A percentile compares a stretch with the other conserved stretches of the same genome.
Evolutionary conservation across 2,113 vertebrate genomes (phyloP).

Genomic region (Sturnus vulgaris): DNA sequence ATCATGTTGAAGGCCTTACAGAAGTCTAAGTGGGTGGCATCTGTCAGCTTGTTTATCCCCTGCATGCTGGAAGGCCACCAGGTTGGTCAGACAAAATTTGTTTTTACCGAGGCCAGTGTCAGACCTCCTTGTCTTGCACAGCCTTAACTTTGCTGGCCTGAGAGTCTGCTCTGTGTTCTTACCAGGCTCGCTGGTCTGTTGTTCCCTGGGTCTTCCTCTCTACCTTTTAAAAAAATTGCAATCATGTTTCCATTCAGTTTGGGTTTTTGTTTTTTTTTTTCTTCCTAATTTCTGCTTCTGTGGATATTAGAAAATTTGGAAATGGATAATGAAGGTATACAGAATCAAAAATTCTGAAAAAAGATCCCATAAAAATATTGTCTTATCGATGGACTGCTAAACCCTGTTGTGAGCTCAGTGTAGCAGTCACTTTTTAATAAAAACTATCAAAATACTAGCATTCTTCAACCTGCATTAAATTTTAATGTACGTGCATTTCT

Average conservation of each 20-base stretch:
- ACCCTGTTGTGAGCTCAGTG: neutral
- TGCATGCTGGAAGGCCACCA: neutral
- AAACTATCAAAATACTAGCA: neutral
- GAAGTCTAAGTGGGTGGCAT: neutral
- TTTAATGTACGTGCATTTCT: neutral
- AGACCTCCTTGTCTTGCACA: neutral
- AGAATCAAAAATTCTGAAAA: neutral
- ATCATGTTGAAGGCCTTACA: neutral
- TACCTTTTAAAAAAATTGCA: neutral
- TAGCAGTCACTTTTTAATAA: neutral
- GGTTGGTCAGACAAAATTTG: neutral
- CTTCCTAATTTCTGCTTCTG: neutral
- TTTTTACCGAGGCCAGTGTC: neutral
- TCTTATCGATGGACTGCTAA: neutral
- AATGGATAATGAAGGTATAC: neutral
- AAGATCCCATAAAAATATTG: accelerated
- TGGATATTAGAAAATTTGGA: neutral
- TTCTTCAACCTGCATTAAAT: neutral
- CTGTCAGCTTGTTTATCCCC: neutral
- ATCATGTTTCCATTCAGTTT: accelerated
- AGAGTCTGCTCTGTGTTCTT: neutral
- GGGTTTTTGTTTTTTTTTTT: no score
- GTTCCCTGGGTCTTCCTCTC: neutral
- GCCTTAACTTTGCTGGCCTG: neutral
- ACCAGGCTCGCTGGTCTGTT: no score